These are phyloP conservation scores for Myotis davidii DNA, from an alignment of 2,113 vertebrate species.

Conservation along the genomic window DNA sequence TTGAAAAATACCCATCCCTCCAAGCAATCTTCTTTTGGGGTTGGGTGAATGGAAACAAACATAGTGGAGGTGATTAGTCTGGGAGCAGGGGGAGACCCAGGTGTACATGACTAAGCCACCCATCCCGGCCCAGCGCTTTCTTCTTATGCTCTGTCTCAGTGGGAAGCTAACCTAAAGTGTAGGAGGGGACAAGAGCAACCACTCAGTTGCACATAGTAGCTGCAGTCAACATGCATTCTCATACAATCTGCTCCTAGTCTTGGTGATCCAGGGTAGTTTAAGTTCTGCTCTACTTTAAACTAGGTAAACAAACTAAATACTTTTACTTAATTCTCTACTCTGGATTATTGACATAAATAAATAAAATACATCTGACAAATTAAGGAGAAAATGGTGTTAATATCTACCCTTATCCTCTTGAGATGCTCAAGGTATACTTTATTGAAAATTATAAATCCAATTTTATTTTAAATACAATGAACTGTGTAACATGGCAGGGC, in stretches of 20 bases:
- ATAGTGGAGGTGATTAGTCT: not conserved
- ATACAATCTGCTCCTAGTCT: not conserved
- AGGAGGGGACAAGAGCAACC: not conserved
- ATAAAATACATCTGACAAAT: not conserved
- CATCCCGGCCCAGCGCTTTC: not conserved
- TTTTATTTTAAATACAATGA: not conserved
- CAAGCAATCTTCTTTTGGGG: not conserved
- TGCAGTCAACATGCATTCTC: not conserved
- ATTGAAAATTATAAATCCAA: constrained; percentile 1
- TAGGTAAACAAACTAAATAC: not conserved
- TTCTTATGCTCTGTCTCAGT: not conserved
- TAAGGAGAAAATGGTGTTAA: not conserved
- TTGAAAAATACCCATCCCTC: not conserved
- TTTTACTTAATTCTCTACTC: not conserved
- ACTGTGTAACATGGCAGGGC: not conserved
- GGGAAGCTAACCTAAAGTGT: not conserved
- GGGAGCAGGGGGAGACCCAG: not conserved
- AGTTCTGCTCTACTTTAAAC: not conserved
- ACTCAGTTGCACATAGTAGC: not conserved
- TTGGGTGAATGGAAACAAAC: not conserved
- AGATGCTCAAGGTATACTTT: not conserved
- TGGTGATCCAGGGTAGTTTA: not conserved
- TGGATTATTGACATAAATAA: not conserved
- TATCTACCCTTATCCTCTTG: not conserved
- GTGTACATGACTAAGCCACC: not conserved